Base-by-base conservation (phyloP, 1,140 invertebrate species). In the Megalonaias nervosa region DNA sequence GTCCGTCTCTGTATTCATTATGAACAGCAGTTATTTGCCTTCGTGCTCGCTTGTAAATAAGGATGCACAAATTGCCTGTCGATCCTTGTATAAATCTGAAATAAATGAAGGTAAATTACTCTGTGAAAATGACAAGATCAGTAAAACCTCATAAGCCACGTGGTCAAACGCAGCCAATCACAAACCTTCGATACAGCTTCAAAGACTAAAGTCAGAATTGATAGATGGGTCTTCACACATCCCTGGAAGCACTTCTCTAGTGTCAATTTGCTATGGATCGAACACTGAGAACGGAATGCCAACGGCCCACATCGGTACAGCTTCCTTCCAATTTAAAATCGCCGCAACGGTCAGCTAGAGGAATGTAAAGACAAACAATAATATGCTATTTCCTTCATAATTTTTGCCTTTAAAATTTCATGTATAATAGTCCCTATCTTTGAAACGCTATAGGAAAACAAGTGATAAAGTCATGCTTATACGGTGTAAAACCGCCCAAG, bases 51-150 rank as follows among this genome's bases (percentile, higher is more conserved):
- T 72, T 81, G 73, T 80, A 77, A 83, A 83, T 82, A 65, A 74
- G 68, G 80, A 81, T 81, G 77, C 81, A 81, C 79, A 85, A 88
- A 86, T 86, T 86, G 83, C 78, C 85, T 86, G 85, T 88, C 86
- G 84, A 82, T 84, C 74, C 58, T 70, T 79, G 86, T 85, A 88
- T 88, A 85, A 85, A 88, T 86, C 85, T 88, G 82, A 88, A 87
- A 88, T 88, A 88, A 86, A 88, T 88, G 86, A 85, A 86, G 81
- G 83, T 88, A 83, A 88, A 86, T 88, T 88, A 88, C 85, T 80
- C 84, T 73, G 79, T 70, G 78, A 84, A 83, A 81, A 82, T 86
- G 85, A 86, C 86, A 86, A 81, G 81, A 83, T 82, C 85, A 84
- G 81, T 80, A 83, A 82, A 78, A 74, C 80, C 71, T 75, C 61